Conservation (phyloP, 2,888 invertebrate species). For the Trypoxylon attenuatum region DNA sequence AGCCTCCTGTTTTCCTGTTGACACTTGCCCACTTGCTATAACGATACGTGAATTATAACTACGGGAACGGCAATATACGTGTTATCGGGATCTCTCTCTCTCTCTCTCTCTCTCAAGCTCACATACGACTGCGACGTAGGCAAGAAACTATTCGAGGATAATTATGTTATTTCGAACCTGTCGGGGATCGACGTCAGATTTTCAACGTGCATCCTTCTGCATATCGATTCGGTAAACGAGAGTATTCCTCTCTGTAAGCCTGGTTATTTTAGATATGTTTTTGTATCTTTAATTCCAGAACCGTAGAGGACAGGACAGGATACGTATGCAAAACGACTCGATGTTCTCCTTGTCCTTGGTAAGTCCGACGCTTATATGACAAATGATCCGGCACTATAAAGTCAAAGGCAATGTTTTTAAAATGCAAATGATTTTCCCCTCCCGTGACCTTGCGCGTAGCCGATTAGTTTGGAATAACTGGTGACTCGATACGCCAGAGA, state of each 20-base stretch:
- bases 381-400: neutral
- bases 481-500: too few species aligned
- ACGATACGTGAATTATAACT: slow-evolving; percentile 22
- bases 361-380: neutral
- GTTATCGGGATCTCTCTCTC: slow-evolving; percentile 4
- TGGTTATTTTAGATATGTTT: neutral
- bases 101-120: too few species aligned
- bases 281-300: too few species aligned
- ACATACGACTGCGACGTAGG: too few species aligned
- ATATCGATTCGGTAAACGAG: too few species aligned
- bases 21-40: slow-evolving; percentile 19
- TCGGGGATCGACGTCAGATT: too few species aligned
- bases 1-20: slow-evolving; percentile 35
- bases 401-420: neutral
- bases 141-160: too few species aligned
- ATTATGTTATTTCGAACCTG: too few species aligned
- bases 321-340: neutral
- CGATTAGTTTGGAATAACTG: too few species aligned
- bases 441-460: slow-evolving; percentile 2
- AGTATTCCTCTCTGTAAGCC: too few species aligned
- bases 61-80: neutral
- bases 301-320: too few species aligned
- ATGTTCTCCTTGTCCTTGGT: neutral
- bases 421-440: neutral
- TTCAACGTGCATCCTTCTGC: too few species aligned